These are phyloP conservation scores for Globia sparganii DNA, from an alignment of 2,888 invertebrate genomes.

Conservation along the genomic window DNA sequence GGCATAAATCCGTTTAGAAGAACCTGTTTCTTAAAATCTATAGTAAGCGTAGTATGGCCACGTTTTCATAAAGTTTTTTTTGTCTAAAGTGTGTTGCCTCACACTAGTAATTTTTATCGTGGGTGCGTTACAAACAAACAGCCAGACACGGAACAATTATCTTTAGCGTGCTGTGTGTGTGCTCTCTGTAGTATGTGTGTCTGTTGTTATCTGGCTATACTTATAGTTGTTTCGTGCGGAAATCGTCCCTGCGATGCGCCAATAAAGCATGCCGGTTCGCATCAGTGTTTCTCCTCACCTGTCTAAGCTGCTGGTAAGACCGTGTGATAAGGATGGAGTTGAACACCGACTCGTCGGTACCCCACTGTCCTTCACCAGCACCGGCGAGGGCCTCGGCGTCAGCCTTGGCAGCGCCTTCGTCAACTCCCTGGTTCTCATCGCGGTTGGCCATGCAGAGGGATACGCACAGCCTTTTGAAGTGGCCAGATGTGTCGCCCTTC, in stretches of 20 bases:
- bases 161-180: neutral
- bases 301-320: slow-evolving; percentile 96
- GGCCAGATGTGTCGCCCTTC: slow-evolving; percentile 98
- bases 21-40: neutral
- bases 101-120: neutral
- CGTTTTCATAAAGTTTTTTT: neutral
- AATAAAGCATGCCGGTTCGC: no score
- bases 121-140: neutral
- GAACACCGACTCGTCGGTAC: slow-evolving; percentile 97
- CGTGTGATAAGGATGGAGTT: slow-evolving; percentile 96
- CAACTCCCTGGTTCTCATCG: slow-evolving; percentile 96
- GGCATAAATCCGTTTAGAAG: neutral
- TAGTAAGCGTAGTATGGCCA: neutral
- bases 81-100: neutral
- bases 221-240: neutral
- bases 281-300: slow-evolving; percentile 76
- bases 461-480: slow-evolving; percentile 97
- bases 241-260: neutral
- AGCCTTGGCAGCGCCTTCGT: slow-evolving; percentile 94
- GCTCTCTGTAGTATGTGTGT: neutral
- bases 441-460: slow-evolving; percentile 97
- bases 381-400: slow-evolving; percentile 95
- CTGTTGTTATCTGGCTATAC: neutral
- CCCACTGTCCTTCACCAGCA: slow-evolving; percentile 96
- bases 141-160: neutral